These are phyloP conservation scores for Apeira syringaria DNA, from an alignment of 2,888 invertebrate genomes.

Conservation along the genomic window DNA sequence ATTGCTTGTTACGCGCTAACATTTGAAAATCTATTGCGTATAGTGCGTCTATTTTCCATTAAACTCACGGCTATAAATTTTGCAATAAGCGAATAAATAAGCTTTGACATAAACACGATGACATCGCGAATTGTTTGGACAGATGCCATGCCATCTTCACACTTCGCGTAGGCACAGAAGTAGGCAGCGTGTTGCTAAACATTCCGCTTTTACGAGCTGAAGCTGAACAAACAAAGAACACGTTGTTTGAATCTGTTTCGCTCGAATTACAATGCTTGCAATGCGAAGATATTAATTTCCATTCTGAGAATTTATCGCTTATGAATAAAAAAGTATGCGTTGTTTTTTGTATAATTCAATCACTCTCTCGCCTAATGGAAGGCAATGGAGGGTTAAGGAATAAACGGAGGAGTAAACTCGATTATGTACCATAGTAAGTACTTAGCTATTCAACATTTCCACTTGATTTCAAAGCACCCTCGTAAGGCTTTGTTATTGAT, in stretches of 20 bases:
- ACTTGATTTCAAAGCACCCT: constrained; percentile 19
- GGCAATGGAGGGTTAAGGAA: constrained; percentile 12
- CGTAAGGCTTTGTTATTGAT: no score
- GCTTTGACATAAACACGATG: constrained; percentile 41
- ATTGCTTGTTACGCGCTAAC: no score
- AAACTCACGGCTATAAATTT: constrained; percentile 39
- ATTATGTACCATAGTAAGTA: no score
- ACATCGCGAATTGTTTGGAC: constrained; percentile 54
- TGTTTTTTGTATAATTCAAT: constrained; percentile 12
- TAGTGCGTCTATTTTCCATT: constrained; percentile 32
- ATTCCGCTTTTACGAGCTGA: constrained; percentile 52
- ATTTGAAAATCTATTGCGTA: no score
- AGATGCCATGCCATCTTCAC: constrained; percentile 48
- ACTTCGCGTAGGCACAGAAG: constrained; percentile 17
- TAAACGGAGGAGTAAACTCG: constrained; percentile 13
- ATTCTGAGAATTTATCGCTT: constrained; percentile 35
- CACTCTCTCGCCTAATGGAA: constrained; percentile 15
- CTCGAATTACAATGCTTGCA: constrained; percentile 53
- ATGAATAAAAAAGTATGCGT: constrained; percentile 16
- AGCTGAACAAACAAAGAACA: constrained; percentile 60
- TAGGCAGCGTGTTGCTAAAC: constrained; percentile 34
- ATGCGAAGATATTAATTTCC: constrained; percentile 52
- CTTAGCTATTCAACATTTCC: constrained; percentile 17
- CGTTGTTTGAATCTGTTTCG: constrained; percentile 53
- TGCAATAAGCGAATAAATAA: constrained; percentile 51